phyloP scores from a whole-genome alignment of 2,888 invertebrate genomes.

The Apomyelois bistriatella region DNA sequence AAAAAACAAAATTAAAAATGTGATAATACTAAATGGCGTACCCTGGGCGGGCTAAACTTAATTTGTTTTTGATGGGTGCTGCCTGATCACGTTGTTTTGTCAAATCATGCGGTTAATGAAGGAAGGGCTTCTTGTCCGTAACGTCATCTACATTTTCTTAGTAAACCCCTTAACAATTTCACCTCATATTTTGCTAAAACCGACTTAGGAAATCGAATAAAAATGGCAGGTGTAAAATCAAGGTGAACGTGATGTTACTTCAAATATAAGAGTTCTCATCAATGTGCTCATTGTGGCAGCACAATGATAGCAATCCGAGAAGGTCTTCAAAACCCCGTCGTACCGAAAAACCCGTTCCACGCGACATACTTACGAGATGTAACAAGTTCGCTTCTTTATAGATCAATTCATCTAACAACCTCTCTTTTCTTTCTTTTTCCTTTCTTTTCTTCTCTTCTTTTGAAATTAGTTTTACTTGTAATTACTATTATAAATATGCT shows the following conservation, averaged over 20 bases:
- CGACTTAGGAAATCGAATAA: slow-evolving; percentile 1
- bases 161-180: background rate
- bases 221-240: slow-evolving; percentile 13
- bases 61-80: slow-evolving; percentile 68
- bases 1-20: slow-evolving; percentile 19
- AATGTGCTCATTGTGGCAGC: slow-evolving; percentile 50
- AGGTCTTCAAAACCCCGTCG: slow-evolving; percentile 23
- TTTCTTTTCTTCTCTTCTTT: too few relatives aligned
- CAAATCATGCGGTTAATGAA: slow-evolving; percentile 73
- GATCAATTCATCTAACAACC: background rate
- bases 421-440: background rate
- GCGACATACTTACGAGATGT: background rate
- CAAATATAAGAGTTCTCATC: slow-evolving; percentile 45
- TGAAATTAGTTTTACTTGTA: too few relatives aligned
- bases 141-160: background rate
- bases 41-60: slow-evolving; percentile 48
- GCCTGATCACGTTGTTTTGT: slow-evolving; percentile 61
- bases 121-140: slow-evolving; percentile 43
- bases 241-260: slow-evolving; percentile 20
- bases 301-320: slow-evolving; percentile 59
- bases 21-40: slow-evolving; percentile 44
- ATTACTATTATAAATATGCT: too few relatives aligned
- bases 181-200: background rate
- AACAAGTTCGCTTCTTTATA: background rate
- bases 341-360: slow-evolving; percentile 8